These are phyloP conservation scores for Metalampra italica DNA, from an alignment of 2,888 invertebrate genomes.

Conservation along the genomic window DNA sequence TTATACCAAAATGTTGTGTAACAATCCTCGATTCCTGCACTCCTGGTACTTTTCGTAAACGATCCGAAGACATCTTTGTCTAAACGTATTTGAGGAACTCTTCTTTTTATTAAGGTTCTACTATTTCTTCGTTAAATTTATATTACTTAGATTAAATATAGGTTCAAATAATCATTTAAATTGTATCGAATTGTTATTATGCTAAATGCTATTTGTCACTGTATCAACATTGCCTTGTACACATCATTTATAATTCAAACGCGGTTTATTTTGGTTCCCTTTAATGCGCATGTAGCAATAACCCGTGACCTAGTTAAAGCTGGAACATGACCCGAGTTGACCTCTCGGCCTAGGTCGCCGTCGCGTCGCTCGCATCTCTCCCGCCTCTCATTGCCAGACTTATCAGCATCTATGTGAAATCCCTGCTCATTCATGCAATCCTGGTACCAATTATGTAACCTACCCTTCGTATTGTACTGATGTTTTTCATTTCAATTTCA, in stretches of 20 bases:
- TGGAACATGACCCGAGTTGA: conserved; percentile 58
- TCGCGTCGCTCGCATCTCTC: conserved; percentile 32
- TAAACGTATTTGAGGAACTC: neutral
- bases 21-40: too few species aligned
- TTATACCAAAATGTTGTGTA: too few species aligned
- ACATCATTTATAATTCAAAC: conserved; percentile 21
- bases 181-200: too few species aligned
- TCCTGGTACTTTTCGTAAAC: neutral
- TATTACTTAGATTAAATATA: too few species aligned
- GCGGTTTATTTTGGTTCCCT: conserved; percentile 58
- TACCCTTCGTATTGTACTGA: neutral
- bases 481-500: neutral
- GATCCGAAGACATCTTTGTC: neutral
- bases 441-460: conserved; percentile 23
- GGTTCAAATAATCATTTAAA: too few species aligned
- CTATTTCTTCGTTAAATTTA: too few species aligned
- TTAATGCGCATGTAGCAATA: conserved; percentile 43
- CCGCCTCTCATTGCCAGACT: conserved; percentile 17
- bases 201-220: too few species aligned
- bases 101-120: too few species aligned
- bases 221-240: too few species aligned
- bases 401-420: conserved; percentile 26
- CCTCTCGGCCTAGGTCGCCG: conserved; percentile 62
- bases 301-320: conserved; percentile 64
- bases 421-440: conserved; percentile 26